Conservation (phyloP, 2,113 vertebrate species). For the Pithys albifrons region DNA sequence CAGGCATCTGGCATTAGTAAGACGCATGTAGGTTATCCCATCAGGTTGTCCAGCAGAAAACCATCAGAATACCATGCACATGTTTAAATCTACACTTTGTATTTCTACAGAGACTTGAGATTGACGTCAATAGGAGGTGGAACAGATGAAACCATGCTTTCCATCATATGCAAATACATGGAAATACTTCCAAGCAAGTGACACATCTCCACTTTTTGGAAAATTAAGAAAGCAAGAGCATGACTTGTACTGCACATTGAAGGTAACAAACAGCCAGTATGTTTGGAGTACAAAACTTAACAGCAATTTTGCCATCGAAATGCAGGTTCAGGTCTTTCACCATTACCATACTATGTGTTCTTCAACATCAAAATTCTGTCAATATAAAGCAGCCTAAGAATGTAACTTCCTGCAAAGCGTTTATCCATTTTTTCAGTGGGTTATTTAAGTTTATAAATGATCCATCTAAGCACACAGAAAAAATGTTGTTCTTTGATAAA, state of each 20-base stretch:
- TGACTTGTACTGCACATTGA: neutral
- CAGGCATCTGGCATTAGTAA: fast-evolving
- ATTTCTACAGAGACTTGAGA: constrained; percentile 76
- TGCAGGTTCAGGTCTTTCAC: neutral
- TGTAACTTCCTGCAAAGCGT: neutral
- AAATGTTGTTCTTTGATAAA: neutral
- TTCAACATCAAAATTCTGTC: neutral
- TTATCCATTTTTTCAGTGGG: neutral
- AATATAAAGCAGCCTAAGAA: neutral
- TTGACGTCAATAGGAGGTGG: constrained; percentile 79
- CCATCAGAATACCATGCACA: neutral
- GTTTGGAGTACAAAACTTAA: neutral
- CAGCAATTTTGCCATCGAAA: neutral
- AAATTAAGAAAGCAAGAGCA: neutral
- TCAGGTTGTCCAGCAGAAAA: neutral
- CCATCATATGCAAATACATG: constrained; percentile 88
- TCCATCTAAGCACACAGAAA: neutral
- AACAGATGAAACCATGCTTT: constrained; percentile 85
- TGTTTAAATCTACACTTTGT: neutral
- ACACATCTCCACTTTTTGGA: neutral
- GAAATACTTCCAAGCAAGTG: constrained; percentile 77
- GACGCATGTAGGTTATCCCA: fast-evolving
- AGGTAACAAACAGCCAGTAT: neutral
- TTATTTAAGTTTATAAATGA: neutral
- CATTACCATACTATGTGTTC: neutral